Evolutionary conservation across 1,140 invertebrate genomes (phyloP), one percentile per base, ranked within the genome.

Genomic region (Popillia japonica): DNA sequence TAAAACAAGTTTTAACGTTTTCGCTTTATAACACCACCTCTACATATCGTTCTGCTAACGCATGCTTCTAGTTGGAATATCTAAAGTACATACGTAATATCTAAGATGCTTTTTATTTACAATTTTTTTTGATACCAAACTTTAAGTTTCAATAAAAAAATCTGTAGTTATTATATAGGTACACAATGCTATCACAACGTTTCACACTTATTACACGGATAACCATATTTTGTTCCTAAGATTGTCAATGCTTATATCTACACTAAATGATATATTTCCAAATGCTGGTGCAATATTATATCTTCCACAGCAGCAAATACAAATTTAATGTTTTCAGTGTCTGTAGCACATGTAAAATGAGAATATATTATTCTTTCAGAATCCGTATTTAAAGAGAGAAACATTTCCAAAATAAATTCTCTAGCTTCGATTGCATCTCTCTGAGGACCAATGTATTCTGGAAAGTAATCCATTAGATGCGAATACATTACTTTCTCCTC

Each of bases 401-500:
- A 99, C 98, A 99, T 99, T 90, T 97, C 95, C 86, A 99, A 92
- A 87, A 99, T 99, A 89, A 99, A 99, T 91, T 99, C 99, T 89
- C 98, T 93, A 87, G 99, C 98, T 86, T 96, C 93, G 89, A 97
- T 95, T 85, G 98, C 97, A 91, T 99, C 98, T 91, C 96, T 94
- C 89, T 99, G 97, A 85, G 96, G 96, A 90, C 98, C 97, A 98
- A 89, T 97, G 89, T 98, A 99, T 93, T 99, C 98, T 55, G 98
- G 98, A 91, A 99, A 99, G 90, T 99, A 99, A 89, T 99, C 98
- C 87, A 99, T 98, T 84, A 99, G 93, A 95, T 99, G 98, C 83
- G 98, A 99, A 90, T 99, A 97, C 95, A 99, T 97, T 86, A 99
- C 99, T 92, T 99, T 99, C 90, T 99, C 98, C 90, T 99, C 98